Evolutionary conservation across 2,797 vertebrate genomes (phyloP), one percentile per base, ranked within the genome.

Genomic region (Diglossa cyanea): DNA sequence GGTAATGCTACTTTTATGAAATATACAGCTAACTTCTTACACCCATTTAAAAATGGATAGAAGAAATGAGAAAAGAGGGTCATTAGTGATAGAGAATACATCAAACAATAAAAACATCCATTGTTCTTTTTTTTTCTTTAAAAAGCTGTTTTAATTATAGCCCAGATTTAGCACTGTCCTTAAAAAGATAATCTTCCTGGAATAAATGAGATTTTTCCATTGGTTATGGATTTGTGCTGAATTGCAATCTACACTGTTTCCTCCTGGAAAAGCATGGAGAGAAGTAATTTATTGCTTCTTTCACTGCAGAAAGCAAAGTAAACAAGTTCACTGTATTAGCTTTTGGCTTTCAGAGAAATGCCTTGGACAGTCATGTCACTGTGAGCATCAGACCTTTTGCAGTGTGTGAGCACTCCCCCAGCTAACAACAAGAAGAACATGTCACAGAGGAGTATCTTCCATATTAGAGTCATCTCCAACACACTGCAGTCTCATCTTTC

Each of bases 1-100:
- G 86, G 88, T 96, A 93, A 92, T 67, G 63, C 48, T 78, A 58
- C 93, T 91, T 97, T 93, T 90, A 80, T 70, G 78, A 90, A 92
- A 70, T 79, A 91, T 35, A 79, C 3, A 2, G 70, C 53, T 92
- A 96, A 95, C 74, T 85, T 63, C 77, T 86, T 87, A 50, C 17
- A 57, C 31, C 48, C n/a, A 42, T 72, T 77, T 42, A 55, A 77
- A 70, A 70, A 70, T 15, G 25, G 11, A 48, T 13, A 23, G 17
- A 70, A 77, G 11, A 48, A 94, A 87, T 74, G 65, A 93, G 63
- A 86, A 70, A 88, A 92, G 53, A 89, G 53, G 50, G 76, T 95
- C 76, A 88, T 91, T 90, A 92, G 42, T 26, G 13, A 83, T 8
- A 67, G 47, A 70, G 31, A 95, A 95, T n/a, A 67, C 42, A 86